phyloP scores from a whole-genome alignment of 2,888 invertebrate species.

The Oligia strigilis region DNA sequence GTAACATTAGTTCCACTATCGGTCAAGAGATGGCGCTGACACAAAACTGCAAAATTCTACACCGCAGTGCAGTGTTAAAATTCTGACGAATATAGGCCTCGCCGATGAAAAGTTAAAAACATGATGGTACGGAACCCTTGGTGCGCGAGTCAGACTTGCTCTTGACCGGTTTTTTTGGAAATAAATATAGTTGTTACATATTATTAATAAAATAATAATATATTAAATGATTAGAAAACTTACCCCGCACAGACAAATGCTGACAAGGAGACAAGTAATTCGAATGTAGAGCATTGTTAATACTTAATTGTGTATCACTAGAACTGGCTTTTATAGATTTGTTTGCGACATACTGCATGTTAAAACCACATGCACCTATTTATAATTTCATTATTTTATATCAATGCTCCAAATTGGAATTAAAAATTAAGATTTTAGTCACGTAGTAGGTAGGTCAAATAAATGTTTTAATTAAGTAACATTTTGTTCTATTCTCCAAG shows the following conservation, averaged over 20 bases:
- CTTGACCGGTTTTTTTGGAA: neutral
- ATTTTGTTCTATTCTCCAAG: neutral
- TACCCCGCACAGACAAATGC: constrained; percentile 69
- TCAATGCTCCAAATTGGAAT: constrained; percentile 29
- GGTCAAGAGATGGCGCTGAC: too few relatives aligned
- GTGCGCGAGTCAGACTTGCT: too few relatives aligned
- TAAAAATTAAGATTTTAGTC: constrained; percentile 59
- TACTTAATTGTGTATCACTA: constrained; percentile 17
- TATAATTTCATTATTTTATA: constrained; percentile 63
- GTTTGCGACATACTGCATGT: constrained; percentile 65
- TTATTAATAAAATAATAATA: neutral
- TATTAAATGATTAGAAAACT: constrained; percentile 49
- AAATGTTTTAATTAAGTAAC: constrained; percentile 2
- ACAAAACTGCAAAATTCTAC: too few relatives aligned
- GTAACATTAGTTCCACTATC: too few relatives aligned
- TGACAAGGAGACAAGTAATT: constrained; percentile 56
- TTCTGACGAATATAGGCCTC: too few relatives aligned
- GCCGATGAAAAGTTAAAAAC: too few relatives aligned
- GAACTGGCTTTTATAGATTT: constrained; percentile 32
- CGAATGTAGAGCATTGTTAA: constrained; percentile 52
- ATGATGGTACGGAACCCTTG: too few relatives aligned
- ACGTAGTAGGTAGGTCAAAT: constrained; percentile 60
- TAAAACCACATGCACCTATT: neutral
- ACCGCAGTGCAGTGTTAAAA: too few relatives aligned
- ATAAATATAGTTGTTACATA: neutral